phyloP scores from a whole-genome alignment of 2,888 invertebrate species.

The Athalia cordata region DNA sequence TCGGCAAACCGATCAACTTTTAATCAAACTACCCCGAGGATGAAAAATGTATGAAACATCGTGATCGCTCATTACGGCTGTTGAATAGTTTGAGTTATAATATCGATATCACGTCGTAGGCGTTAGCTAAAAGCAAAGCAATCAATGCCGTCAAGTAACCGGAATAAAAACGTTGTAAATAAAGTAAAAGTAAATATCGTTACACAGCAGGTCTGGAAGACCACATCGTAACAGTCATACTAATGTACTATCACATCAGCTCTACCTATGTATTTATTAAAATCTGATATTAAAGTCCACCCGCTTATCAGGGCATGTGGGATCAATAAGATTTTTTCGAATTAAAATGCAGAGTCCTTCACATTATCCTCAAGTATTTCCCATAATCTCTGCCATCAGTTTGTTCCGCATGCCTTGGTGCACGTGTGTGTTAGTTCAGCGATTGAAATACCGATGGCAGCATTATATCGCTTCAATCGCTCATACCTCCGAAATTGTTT shows the following conservation, averaged over 20 bases:
- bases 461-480: background rate
- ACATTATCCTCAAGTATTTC: too few species aligned
- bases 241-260: constrained; percentile 50
- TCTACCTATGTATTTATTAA: constrained; percentile 68
- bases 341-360: background rate
- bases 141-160: too few species aligned
- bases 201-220: constrained; percentile 6
- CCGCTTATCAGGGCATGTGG: constrained; percentile 48
- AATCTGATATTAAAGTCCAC: constrained; percentile 62
- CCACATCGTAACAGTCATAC: constrained; percentile 56
- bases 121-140: too few species aligned
- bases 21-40: constrained; percentile 70
- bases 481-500: background rate
- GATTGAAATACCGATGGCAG: background rate
- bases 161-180: background rate
- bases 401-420: too few species aligned
- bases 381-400: too few species aligned
- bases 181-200: constrained; percentile 11
- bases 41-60: constrained; percentile 27
- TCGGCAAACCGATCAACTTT: constrained; percentile 98
- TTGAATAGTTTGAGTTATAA: constrained; percentile 19
- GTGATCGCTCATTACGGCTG: constrained; percentile 18
- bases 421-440: background rate
- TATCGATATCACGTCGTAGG: background rate
- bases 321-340: background rate